phyloP scores from a whole-genome alignment of 1,140 invertebrate species.

The Brachionus calyciflorus region DNA sequence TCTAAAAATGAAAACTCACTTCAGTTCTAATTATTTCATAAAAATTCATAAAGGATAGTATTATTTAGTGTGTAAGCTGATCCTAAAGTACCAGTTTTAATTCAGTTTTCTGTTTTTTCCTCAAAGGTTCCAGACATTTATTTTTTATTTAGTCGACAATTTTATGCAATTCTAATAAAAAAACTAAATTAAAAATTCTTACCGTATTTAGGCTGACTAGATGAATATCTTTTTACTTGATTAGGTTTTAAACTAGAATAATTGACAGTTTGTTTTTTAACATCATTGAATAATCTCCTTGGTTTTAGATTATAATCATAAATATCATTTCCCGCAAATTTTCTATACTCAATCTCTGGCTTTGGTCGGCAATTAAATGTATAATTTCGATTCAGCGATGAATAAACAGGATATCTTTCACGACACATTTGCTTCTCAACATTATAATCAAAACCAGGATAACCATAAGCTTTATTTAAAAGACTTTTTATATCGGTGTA shows the following conservation, averaged over 20 bases:
- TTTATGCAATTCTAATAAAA: too few relatives aligned
- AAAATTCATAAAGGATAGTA: too few relatives aligned
- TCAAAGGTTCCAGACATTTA: too few relatives aligned
- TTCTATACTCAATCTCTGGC: not conserved
- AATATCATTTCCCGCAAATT: not conserved
- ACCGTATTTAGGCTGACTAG: not conserved
- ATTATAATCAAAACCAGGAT: not conserved
- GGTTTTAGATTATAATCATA: conserved; percentile 6
- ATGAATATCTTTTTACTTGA: not conserved
- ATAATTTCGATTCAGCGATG: not conserved
- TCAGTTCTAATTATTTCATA: too few relatives aligned
- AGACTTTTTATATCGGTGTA: not conserved
- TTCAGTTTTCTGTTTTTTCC: too few relatives aligned
- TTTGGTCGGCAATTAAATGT: not conserved
- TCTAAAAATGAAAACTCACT: too few relatives aligned
- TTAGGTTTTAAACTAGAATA: not conserved
- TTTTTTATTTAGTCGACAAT: too few relatives aligned
- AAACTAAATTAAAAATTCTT: too few relatives aligned
- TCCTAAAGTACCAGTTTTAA: too few relatives aligned
- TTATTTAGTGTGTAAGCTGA: too few relatives aligned
- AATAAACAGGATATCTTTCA: not conserved
- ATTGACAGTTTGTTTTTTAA: not conserved
- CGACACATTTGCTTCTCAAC: not conserved
- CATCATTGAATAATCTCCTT: not conserved
- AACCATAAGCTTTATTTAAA: not conserved